phyloP scores from a whole-genome alignment of 2,888 invertebrate species.

The Leucophenga maculata region DNA sequence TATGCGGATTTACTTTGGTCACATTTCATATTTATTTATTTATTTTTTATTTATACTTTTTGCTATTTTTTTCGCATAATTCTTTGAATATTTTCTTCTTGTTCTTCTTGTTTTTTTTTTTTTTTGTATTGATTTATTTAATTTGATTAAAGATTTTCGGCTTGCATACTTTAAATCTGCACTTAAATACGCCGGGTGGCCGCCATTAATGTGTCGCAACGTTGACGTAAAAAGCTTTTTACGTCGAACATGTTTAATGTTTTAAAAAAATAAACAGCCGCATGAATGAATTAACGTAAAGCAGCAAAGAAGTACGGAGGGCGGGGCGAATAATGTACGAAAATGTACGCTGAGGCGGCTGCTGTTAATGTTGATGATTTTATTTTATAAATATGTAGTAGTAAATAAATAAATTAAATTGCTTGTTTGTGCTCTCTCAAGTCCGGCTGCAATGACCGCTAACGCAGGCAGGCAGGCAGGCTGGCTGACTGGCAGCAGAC shows the following conservation, averaged over 20 bases:
- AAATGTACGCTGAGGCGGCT: neutral
- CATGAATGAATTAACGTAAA: neutral
- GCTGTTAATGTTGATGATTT: slow-evolving; percentile 7
- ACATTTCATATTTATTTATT: slow-evolving; percentile 3
- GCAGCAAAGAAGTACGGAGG: neutral
- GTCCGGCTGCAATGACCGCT: neutral
- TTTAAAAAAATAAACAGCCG: neutral
- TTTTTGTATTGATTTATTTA: neutral
- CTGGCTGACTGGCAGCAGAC: neutral
- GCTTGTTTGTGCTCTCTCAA: slow-evolving; percentile 10
- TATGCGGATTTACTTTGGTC: slow-evolving; percentile 1
- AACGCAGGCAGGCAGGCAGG: neutral
- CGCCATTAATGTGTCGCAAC: neutral
- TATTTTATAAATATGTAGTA: slow-evolving; percentile 12
- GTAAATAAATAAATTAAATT: slow-evolving; percentile 17
- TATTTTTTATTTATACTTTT: neutral
- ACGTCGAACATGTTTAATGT: slow-evolving; percentile 11
- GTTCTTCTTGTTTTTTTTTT: neutral
- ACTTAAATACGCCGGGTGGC: neutral
- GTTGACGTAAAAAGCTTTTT: neutral
- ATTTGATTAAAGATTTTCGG: neutral
- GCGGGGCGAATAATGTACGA: no score
- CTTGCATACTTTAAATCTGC: neutral
- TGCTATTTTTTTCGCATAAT: neutral
- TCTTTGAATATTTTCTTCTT: neutral